These are phyloP conservation scores for Hypsibius dujardini DNA, from an alignment of 1,140 invertebrate species.

Conservation along the genomic window DNA sequence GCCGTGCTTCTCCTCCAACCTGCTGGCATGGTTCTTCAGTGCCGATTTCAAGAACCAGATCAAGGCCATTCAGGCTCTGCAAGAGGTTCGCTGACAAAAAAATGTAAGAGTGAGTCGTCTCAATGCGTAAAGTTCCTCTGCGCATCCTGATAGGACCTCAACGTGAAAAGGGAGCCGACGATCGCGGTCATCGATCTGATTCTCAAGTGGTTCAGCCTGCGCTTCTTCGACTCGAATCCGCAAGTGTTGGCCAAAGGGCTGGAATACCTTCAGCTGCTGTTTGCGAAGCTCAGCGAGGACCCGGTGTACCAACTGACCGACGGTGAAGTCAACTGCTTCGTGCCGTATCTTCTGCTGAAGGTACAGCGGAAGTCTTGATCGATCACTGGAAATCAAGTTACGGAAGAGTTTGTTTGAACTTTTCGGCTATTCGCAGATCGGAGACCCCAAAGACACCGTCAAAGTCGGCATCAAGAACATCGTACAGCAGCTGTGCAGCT, in stretches of 20 bases:
- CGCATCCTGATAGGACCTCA: constrained; percentile 42
- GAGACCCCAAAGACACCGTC: constrained; percentile 86
- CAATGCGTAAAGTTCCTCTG: constrained; percentile 18
- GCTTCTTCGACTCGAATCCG: constrained; percentile 96
- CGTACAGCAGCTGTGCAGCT: constrained; percentile 60
- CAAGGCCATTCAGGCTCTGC: constrained; percentile 76
- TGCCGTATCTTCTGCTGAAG: constrained; percentile 81
- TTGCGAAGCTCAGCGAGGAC: constrained; percentile 54
- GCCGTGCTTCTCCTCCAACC: constrained; percentile 58
- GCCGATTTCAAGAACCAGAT: constrained; percentile 87
- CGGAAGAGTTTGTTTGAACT: background rate
- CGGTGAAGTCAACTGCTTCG: constrained; percentile 73
- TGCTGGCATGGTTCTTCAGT: constrained; percentile 81
- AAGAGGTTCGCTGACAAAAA: constrained; percentile 39
- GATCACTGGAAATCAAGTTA: background rate
- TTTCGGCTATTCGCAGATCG: constrained; percentile 44
- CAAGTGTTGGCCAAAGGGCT: constrained; percentile 81
- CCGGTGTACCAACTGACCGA: constrained; percentile 64
- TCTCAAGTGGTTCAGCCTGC: constrained; percentile 81
- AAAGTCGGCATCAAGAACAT: constrained; percentile 65
- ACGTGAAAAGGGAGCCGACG: constrained; percentile 53
- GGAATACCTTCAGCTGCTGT: constrained; percentile 69
- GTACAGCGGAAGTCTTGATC: constrained; percentile 32
- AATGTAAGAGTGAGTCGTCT: background rate
- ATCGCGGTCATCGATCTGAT: constrained; percentile 81